Evolutionary conservation across 2,888 invertebrate genomes (phyloP), one percentile per base, ranked within the genome.

Genomic region (Lottia gigantea): DNA sequence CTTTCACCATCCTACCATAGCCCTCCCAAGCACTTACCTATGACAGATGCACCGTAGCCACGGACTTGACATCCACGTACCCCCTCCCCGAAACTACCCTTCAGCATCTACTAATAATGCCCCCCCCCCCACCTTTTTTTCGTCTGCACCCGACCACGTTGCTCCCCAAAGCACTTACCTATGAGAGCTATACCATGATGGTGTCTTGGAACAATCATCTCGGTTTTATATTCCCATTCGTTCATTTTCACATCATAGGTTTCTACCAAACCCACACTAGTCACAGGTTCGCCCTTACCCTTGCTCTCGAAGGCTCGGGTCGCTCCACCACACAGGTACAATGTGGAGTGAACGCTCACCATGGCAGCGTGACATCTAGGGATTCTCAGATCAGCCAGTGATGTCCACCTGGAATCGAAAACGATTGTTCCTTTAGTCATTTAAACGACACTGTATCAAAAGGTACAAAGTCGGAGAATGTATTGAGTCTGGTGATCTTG

Each of bases 301-400:
- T 11, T 55, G 25, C 26, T 66, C 55, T 64, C 71, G 46, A 68
- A 73, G 12, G 78, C 62, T 8, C 72, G 66, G 2, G 78, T 79
- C 61, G 78, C 79, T 0, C 84, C 84, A 1, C 83, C 83, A 67
- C 82, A 83, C 49, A 84, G 67, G 72, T 75, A 82, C 46, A 83
- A 64, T 1, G 70, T 25, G 15, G 69, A 74, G n/a, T 70, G 67
- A 0, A 78, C 73, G 31, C 70, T 71, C 19, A 82, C 81, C 16
- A 83, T 72, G 64, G 72, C 74, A 1, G 76, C 76, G 55, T 80
- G 74, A 65, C 82, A 81, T 16, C 84, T 75, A 3, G 81, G 79
- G 26, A 77, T 67, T 8, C 80, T 71, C n/a, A 83, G 71, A 15
- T 73, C 70, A 11, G 74, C 73, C 31, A 67, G 15, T 7, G 14